These are phyloP conservation scores for Glyphotaelius pellucidus DNA, from an alignment of 2,888 invertebrate genomes.

Conservation along the genomic window DNA sequence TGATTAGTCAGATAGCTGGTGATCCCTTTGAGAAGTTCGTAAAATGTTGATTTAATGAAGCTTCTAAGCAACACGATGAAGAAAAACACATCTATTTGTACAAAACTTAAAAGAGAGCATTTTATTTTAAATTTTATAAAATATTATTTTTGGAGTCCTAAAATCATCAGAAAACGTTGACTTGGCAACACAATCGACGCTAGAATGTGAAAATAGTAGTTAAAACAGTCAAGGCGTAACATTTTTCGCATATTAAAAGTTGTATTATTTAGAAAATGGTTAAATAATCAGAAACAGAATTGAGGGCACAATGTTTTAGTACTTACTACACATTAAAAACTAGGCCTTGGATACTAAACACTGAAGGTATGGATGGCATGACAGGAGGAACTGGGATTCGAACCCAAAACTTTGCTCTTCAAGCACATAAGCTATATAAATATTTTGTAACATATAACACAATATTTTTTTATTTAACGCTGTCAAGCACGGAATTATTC, in stretches of 20 bases:
- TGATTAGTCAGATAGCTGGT: not conserved
- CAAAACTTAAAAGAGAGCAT: not conserved
- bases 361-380: not conserved
- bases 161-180: not conserved
- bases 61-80: not conserved
- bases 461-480: not conserved
- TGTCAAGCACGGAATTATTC: not conserved
- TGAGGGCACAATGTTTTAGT: not conserved
- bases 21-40: not conserved
- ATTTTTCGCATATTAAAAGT: not conserved
- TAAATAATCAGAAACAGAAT: not conserved
- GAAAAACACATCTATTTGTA: not conserved
- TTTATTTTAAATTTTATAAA: not conserved
- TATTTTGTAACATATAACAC: not conserved
- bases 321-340: not conserved
- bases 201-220: not conserved
- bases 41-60: not conserved
- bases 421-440: not conserved
- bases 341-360: not conserved
- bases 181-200: not conserved
- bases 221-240: not conserved
- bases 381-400: not conserved
- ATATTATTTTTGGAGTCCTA: not conserved
- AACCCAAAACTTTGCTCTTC: not conserved
- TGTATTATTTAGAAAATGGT: not conserved